Evolutionary conservation across 1,140 invertebrate species (phyloP).

Genomic region (Euwallacea fornicatus): DNA sequence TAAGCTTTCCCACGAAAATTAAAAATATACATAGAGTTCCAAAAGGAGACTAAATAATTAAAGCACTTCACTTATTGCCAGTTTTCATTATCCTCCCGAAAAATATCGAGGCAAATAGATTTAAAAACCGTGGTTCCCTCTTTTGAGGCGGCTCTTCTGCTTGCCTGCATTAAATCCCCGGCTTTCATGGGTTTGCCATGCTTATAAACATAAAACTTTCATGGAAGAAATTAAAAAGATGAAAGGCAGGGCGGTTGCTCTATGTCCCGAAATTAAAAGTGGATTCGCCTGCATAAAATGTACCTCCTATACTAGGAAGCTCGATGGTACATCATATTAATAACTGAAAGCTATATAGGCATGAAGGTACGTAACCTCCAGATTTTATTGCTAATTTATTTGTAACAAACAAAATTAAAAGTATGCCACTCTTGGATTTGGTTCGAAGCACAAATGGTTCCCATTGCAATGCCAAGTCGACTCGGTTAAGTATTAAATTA

Average conservation of each 20-base stretch:
- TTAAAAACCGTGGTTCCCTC: conserved; percentile 14
- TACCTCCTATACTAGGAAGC: conserved; percentile 7
- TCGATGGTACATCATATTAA: conserved; percentile 14
- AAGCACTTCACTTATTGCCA: not conserved
- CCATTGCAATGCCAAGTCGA: conserved; percentile 27
- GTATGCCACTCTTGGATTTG: conserved; percentile 23
- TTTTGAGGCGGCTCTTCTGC: conserved; percentile 18
- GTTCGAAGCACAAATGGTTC: conserved; percentile 13
- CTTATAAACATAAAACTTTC: conserved; percentile 38
- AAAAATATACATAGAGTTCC: too few relatives aligned
- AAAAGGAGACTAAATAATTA: too few relatives aligned
- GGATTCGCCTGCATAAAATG: conserved; percentile 26
- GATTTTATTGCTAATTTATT: too few relatives aligned
- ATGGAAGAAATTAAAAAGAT: conserved; percentile 38
- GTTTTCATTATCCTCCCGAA: conserved; percentile 1
- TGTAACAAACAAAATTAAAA: not conserved
- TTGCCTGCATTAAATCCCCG: conserved; percentile 16
- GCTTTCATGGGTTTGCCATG: conserved; percentile 29
- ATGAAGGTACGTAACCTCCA: not conserved
- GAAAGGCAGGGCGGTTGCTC: conserved; percentile 33
- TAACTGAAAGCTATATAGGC: not conserved
- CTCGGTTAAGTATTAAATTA: conserved; percentile 35
- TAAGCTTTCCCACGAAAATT: too few relatives aligned
- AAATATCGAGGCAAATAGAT: conserved; percentile 10
- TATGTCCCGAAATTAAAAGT: conserved; percentile 36